Base-by-base conservation (phyloP, 2,888 invertebrate species). In the Dasypolia templi region DNA sequence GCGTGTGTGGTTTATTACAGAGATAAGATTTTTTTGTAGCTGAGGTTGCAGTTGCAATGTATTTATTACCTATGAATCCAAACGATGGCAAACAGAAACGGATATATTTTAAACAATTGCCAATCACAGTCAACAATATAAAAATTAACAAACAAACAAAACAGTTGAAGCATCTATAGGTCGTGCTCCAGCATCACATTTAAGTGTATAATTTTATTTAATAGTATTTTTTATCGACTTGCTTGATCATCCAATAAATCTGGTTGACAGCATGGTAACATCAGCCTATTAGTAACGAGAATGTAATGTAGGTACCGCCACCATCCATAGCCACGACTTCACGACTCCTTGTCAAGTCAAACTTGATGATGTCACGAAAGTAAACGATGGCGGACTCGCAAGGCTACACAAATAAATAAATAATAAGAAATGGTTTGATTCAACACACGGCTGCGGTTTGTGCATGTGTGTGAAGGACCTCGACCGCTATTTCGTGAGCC, bases 401-500 rank as follows among this genome's bases (percentile, higher is more conserved):
- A 90, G 89, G 90, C 87, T 86, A 87, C 81, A 79, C 81, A 74
- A 84, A 86, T 86, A 89, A 89, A 87, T 87, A 86, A 86, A 84
- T 85, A 82, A 85, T 86, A 83, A 86, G 85, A 88, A 86, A 87
- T 86, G 84, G 65, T 84, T 85, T 82, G 78, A 80, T 86, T 77
- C 74, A 81, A 73, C 72, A 79, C 80, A 84, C 80, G 79, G 81
- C 71, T 87, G 87, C 84, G 82, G 85, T 86, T 84, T 85, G 76
- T 84, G 87, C 87, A 87, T 90, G 91, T 92, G 89, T 92, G 93
- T 91, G 91, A 91, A 92, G 89, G 93, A 92, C 94, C 94, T 94
- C 94, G 94, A 93, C 93, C 94, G 92, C 92, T 93, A 93, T 94
- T 93, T 91, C 88, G 87, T 86, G 83, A 82, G 90, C 89, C 90